Base-by-base conservation (phyloP, 2,888 invertebrate species). In the Keiferia lycopersicella region DNA sequence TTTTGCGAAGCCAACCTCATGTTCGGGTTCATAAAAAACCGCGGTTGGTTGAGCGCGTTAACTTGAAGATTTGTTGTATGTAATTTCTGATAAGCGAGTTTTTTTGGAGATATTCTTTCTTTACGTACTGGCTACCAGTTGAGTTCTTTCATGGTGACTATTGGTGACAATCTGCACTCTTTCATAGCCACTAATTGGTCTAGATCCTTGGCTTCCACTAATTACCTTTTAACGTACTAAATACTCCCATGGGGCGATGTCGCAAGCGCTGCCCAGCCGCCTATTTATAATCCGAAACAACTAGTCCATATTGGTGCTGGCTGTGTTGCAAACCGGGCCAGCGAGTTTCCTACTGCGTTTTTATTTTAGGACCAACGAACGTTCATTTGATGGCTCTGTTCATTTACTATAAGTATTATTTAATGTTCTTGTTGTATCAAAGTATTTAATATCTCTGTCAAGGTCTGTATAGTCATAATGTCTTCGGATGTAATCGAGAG, bases 231-330 rank as follows among this genome's bases (percentile, higher is more conserved):
- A 41, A 41, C 12, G 12, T 12, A 41, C 41, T 41, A 41, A 41
- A 41, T 41, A 41, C 41, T 41, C 41, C 41, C 41, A 41, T 41
- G 14, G n/a, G n/a, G 12, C 41, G 16, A 14, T 50, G 50, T 20
- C 50, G 50, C 18, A 20, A 50, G 20, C 20, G 50, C 20, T 22
- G 12, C 18, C 18, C 20, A 51, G 48, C 10, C n/a, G 18, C 10
- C 18, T 20, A 51, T 51, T 51, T 51, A 51, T 51, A 51, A 34
- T 51, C 60, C 65, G 30, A 53, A 65, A 53, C 63, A 70, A 69
- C 69, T 67, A 73, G 71, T 71, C 74, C 70, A 68, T 64, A 68
- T 65, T 51, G 63, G 68, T 66, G 66, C 62, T 63, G n/a, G n/a
- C n/a, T n/a, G n/a, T n/a, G n/a, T n/a, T n/a, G 68, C 12, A 7